These are phyloP conservation scores for Eumacrocentrus americanus DNA, from an alignment of 2,888 invertebrate genomes.

Conservation along the genomic window DNA sequence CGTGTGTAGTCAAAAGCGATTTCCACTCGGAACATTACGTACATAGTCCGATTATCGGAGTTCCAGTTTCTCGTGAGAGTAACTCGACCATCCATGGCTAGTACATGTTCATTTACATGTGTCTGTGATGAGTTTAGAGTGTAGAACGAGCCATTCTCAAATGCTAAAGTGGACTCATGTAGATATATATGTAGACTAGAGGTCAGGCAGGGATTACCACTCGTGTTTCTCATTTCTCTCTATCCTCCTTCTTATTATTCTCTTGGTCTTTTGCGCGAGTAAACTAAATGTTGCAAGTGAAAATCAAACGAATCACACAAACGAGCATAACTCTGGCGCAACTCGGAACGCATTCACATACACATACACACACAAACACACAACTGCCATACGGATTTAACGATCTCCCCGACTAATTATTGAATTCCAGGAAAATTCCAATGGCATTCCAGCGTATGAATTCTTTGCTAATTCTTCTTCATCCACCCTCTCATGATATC, in stretches of 20 bases:
- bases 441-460: conserved; percentile 2
- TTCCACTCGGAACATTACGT: conserved; percentile 9
- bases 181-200: background rate
- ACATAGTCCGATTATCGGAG: conserved; percentile 14
- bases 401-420: conserved; percentile 34
- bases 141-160: background rate
- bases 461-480: conserved; percentile 10
- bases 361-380: background rate
- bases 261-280: too few relatives aligned
- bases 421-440: conserved; percentile 25
- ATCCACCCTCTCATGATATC: background rate
- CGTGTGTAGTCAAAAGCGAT: conserved; percentile 3
- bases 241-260: too few relatives aligned
- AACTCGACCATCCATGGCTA: background rate
- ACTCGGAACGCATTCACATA: background rate
- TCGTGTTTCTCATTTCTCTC: too few relatives aligned
- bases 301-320: too few relatives aligned
- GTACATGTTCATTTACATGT: background rate
- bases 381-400: conserved; percentile 21
- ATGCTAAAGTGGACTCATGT: conserved; percentile 3
- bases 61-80: background rate
- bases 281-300: too few relatives aligned
- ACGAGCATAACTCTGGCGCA: too few relatives aligned
- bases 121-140: background rate
- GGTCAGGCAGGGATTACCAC: too few relatives aligned